phyloP scores from a whole-genome alignment of 2,888 invertebrate genomes.

The Seira ritae region DNA sequence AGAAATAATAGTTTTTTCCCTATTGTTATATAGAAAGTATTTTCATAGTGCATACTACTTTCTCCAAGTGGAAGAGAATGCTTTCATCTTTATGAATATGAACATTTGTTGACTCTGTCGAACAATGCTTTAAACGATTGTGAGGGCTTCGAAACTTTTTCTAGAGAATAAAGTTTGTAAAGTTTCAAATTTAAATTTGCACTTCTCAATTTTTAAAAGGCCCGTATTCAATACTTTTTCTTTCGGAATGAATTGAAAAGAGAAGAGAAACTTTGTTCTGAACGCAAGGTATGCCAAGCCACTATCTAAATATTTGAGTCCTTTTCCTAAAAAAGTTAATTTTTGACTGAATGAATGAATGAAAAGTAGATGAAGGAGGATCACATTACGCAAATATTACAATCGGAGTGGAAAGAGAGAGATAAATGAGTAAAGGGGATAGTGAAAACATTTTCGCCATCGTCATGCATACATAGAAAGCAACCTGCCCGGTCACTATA shows the following conservation, averaged over 20 bases:
- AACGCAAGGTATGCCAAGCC: not conserved
- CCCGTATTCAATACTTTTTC: not conserved
- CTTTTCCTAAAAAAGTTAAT: not conserved
- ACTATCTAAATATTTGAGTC: conserved; percentile 27
- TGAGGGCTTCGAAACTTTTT: not conserved
- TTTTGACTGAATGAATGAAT: conserved; percentile 27
- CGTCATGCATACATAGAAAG: not conserved
- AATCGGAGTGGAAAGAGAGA: conserved; percentile 56
- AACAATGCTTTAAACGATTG: not conserved
- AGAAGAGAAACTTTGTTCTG: not conserved
- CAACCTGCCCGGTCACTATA: not conserved
- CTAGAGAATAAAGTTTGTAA: not conserved
- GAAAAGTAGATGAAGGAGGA: conserved; percentile 32
- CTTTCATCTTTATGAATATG: no score
- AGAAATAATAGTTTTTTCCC: not conserved
- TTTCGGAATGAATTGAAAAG: conserved; percentile 3
- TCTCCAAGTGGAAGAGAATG: no score
- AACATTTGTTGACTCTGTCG: not conserved
- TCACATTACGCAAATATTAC: conserved; percentile 54
- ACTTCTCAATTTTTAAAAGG: conserved; percentile 9
- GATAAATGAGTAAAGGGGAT: conserved; percentile 42
- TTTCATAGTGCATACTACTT: no score
- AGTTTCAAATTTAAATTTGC: no score
- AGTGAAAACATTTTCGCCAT: not conserved
- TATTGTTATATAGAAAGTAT: not conserved